Base-by-base conservation (phyloP, 2,797 vertebrate genomes). In the Acanthurus leucopareius region DNA sequence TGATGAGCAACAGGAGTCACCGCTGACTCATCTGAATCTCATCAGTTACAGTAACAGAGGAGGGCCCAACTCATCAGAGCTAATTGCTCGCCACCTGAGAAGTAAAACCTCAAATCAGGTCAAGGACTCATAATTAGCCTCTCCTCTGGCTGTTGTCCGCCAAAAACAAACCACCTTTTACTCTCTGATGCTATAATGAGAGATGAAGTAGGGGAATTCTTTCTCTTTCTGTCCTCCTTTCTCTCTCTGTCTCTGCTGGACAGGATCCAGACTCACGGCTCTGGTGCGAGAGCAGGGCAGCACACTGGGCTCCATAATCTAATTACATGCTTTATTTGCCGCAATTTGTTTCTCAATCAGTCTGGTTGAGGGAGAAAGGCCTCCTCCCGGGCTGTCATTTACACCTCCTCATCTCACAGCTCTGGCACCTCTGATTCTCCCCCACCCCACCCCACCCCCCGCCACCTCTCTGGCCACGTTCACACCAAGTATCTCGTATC, bases 261-360 rank as follows among this genome's bases (percentile, higher is more conserved):
- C 47, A 3, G 19, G 63, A 69, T 89, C 91, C 91, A 92, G 85
- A 73, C 86, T 84, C 83, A 67, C 66, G 57, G 75, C 89, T 82
- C 63, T 82, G 86, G 75, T 89, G 92, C 92, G 85, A 90, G 69
- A 80, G 77, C 86, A 48, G 86, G 65, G 82, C 89, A 86, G 87
- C 88, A 92, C 93, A 90, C 95, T 91, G 94, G 85, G 82, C 86
- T 89, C 94, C 95, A 94, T 98, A 98, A 99, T 99, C 97, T 96
- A 97, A 98, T 99, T 98, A 98, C 96, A 97, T 97, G 97, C 97
- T 97, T 97, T 98, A 98, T 98, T 98, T 97, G 96, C 95, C 83
- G 90, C 95, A 97, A 97, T 99, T 98, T 98, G 97, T 97, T 97
- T 97, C 96, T 96, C 97, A 97, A 97, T 98, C 97, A 97, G 95